Conservation (phyloP, 2,113 vertebrate genomes). For the Tor tambroides region DNA sequence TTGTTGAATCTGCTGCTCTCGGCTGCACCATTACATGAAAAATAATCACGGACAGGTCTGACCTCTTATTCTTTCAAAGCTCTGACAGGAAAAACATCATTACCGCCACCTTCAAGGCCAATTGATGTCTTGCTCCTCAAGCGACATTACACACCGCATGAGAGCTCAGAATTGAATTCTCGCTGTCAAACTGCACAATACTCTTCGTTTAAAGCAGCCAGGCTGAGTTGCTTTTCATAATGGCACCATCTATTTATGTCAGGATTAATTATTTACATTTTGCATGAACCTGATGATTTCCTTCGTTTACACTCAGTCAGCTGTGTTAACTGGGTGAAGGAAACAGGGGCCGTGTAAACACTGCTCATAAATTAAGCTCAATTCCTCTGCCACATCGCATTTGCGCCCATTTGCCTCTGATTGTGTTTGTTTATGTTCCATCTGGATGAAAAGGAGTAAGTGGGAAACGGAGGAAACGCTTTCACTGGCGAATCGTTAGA, state of each 20-base stretch:
- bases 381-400: conserved; percentile 77
- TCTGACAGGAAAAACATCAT: conserved; percentile 38
- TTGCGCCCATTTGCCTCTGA: conserved; percentile 74
- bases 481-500: conserved; percentile 73
- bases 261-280: conserved; percentile 75
- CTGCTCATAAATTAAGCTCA: conserved; percentile 77
- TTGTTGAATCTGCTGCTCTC: conserved; percentile 14
- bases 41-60: conserved; percentile 16
- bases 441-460: conserved; percentile 53
- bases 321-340: conserved; percentile 64
- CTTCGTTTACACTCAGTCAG: conserved; percentile 69
- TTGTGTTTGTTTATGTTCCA: conserved; percentile 77
- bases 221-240: conserved; percentile 68
- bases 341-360: conserved; percentile 68
- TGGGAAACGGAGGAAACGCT: conserved; percentile 48
- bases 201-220: conserved; percentile 59
- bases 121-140: conserved; percentile 31
- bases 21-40: conserved; percentile 9
- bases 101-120: conserved; percentile 27
- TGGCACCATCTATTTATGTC: conserved; percentile 65
- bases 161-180: conserved; percentile 50
- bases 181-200: conserved; percentile 49
- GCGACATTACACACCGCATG: conserved; percentile 18
- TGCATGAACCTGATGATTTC: conserved; percentile 72
- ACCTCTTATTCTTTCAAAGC: conserved; percentile 31